Conservation (phyloP, 2,888 invertebrate species). For the Tenthredo livida region DNA sequence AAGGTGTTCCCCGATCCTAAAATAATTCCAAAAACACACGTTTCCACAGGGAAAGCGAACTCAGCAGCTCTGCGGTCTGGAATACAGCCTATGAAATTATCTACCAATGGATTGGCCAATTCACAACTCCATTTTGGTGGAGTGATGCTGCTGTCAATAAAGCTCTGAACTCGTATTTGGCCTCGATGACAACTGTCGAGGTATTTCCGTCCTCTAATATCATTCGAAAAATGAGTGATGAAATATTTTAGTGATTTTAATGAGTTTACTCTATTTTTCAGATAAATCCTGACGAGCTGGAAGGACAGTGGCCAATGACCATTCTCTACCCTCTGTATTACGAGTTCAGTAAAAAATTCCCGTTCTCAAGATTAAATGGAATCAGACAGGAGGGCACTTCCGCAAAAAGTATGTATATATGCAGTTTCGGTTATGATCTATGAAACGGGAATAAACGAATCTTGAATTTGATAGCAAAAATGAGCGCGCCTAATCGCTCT, state of each 20-base stretch:
- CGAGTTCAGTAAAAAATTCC: slow-evolving; percentile 89
- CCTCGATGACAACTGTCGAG: slow-evolving; percentile 86
- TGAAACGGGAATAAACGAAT: neutral
- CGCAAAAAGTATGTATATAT: slow-evolving; percentile 80
- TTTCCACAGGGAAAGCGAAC: slow-evolving; percentile 85
- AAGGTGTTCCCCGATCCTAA: too few species aligned
- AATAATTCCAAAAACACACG: neutral
- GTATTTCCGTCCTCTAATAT: slow-evolving; percentile 74
- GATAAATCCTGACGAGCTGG: slow-evolving; percentile 87
- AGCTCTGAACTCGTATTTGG: slow-evolving; percentile 87
- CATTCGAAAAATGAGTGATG: neutral
- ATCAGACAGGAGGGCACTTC: slow-evolving; percentile 87
- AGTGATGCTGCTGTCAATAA: slow-evolving; percentile 88
- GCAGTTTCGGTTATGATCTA: neutral
- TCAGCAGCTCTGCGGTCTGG: slow-evolving; percentile 84
- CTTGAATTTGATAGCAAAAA: neutral
- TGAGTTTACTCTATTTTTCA: slow-evolving; percentile 68
- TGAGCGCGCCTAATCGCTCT: too few species aligned
- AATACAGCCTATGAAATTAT: slow-evolving; percentile 86
- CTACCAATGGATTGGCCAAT: slow-evolving; percentile 90
- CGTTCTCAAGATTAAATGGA: slow-evolving; percentile 88
- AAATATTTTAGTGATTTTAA: neutral
- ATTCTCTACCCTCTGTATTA: slow-evolving; percentile 89
- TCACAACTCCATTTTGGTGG: slow-evolving; percentile 89
- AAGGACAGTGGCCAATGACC: slow-evolving; percentile 91